Evolutionary conservation across 2,888 invertebrate species (phyloP), one percentile per base, ranked within the genome.

Genomic region (Drosophila anomelani): DNA sequence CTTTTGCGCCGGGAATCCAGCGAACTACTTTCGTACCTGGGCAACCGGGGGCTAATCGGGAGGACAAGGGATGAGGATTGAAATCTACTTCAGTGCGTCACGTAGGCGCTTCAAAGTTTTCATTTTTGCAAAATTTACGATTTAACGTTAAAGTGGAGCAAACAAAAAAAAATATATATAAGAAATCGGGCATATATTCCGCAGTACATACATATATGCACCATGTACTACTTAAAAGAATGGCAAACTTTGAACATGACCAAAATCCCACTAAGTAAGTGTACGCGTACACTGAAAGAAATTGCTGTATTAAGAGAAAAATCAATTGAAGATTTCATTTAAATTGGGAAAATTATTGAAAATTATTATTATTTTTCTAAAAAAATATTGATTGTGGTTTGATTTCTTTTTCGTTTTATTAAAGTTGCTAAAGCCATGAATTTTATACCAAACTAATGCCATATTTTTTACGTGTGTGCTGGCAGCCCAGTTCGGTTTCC

Each of bases 181-280:
- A 51, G 49, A 23, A 49, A 23, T 44, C 51, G 20, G 38, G 32
- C 57, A 73, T 54, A 55, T 46, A 53, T 10, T 4, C 7, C 23
- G 23, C 15, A 7, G 75, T 67, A 55, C 34, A 54, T 67, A 55
- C 34, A 54, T 57, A 64, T 73, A 46, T 56, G 34, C 47, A 51
- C 36, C 75, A 84, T 84, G 81, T 87, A 81, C 88, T 88, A 79
- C 88, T 88, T 84, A 83, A 88, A 77, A 86, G 84, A 88, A 86
- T 84, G 63, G 81, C 75, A 88, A 84, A 84, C 62, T 87, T 84
- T 78, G 75, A 73, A 79, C 86, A 88, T 81, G 72, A 88, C 81
- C 83, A 82, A 83, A 90, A 89, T 90, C 90, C 84, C 88, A 87
- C 90, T 90, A 91, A 91, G 90, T 89, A 88, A 89, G 89, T 90